A percentile compares a stretch with the other conserved stretches of the same genome.
phyloP scores from a whole-genome alignment of 2,797 vertebrate genomes.

The Enteromius argenteus region DNA sequence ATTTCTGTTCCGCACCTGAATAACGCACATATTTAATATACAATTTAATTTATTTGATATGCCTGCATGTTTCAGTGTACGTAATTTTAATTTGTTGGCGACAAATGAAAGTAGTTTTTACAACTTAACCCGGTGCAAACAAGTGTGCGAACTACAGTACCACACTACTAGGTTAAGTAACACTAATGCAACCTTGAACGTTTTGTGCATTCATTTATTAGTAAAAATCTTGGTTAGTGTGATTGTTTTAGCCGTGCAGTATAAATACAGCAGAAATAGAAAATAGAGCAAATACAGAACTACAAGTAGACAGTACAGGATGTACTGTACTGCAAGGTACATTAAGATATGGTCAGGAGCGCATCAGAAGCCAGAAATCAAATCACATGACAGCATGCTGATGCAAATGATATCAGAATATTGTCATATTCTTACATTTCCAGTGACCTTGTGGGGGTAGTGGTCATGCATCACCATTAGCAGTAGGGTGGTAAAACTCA shows the following conservation, averaged over 20 bases:
- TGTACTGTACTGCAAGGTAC: not conserved
- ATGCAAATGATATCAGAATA: not conserved
- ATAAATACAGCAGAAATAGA: no score
- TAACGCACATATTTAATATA: not conserved
- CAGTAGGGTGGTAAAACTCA: not conserved
- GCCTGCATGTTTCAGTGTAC: not conserved
- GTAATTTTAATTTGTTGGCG: not conserved
- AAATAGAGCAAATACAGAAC: not conserved
- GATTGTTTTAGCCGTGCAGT: not conserved
- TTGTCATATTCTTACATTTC: not conserved
- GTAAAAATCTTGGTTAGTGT: not conserved
- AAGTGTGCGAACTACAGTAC: not conserved
- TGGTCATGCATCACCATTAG: constrained; percentile 20
- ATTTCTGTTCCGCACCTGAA: not conserved
- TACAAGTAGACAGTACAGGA: not conserved
- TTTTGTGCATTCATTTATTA: not conserved
- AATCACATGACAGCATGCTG: not conserved
- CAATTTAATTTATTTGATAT: no score
- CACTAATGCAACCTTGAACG: no score
- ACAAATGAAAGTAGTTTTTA: not conserved
- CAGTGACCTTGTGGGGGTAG: not conserved
- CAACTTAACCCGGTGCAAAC: not conserved
- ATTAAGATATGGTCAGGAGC: not conserved
- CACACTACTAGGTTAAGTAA: not conserved
- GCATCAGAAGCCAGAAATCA: not conserved